Evolutionary conservation across 2,888 invertebrate species (phyloP).

Genomic region (Thereva nobilitata): DNA sequence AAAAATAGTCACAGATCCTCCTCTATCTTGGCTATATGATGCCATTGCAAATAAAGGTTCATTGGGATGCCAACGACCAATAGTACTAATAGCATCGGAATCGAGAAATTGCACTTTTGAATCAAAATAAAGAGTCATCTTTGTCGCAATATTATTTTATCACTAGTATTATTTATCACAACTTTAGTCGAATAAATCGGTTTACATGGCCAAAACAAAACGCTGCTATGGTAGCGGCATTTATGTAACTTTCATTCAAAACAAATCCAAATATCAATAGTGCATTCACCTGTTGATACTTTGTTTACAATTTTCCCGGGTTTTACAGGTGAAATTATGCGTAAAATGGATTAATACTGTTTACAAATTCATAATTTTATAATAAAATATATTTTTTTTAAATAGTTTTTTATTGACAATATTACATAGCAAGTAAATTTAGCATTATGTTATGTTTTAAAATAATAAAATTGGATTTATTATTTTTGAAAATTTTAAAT

Average conservation of each 20-base stretch:
- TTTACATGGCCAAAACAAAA: slow-evolving; percentile 38
- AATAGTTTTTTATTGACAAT: no score
- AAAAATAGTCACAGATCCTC: slow-evolving; percentile 86
- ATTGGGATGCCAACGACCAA: slow-evolving; percentile 80
- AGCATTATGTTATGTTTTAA: no score
- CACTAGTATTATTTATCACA: not conserved
- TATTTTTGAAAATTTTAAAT: no score
- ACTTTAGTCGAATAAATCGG: not conserved
- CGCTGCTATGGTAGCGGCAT: slow-evolving; percentile 36
- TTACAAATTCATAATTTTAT: no score
- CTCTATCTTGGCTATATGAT: slow-evolving; percentile 84
- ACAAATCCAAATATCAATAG: no score
- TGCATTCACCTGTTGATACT: not conserved
- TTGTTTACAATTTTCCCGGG: no score
- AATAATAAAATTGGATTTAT: no score
- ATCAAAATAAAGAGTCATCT: slow-evolving; percentile 83
- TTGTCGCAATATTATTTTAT: not conserved
- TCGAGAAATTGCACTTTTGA: slow-evolving; percentile 79
- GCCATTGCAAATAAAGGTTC: slow-evolving; percentile 83
- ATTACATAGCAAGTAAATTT: no score
- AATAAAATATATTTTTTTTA: no score
- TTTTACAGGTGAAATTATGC: no score
- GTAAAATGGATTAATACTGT: no score
- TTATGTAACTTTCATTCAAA: not conserved
- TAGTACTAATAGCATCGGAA: slow-evolving; percentile 76